Conservation (phyloP, 2,888 invertebrate species). For the Pristionchus japonicus region DNA sequence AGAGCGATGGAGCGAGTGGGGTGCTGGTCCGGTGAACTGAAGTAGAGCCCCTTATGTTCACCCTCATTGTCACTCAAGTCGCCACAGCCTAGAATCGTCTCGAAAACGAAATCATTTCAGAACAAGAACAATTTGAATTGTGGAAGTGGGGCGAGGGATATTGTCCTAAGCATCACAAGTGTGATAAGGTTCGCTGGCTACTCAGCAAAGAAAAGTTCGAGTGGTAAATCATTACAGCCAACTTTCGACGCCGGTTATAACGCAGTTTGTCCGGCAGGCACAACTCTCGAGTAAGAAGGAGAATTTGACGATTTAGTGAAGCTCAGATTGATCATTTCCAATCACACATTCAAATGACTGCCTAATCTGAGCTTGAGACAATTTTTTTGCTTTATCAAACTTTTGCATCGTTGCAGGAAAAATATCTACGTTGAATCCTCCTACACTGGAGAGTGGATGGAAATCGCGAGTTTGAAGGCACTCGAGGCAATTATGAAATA, state of each 20-base stretch:
- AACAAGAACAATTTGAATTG: neutral
- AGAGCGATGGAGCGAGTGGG: too few relatives aligned
- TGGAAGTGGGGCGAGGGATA: neutral
- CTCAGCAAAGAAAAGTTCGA: neutral
- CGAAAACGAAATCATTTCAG: neutral
- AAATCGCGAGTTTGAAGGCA: neutral
- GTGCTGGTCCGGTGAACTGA: too few relatives aligned
- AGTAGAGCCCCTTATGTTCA: too few relatives aligned
- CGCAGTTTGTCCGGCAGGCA: neutral
- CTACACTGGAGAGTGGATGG: neutral
- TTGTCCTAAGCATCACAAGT: neutral
- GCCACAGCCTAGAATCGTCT: neutral
- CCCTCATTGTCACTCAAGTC: neutral
- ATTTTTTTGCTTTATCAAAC: neutral
- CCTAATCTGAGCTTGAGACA: too few relatives aligned
- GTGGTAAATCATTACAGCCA: neutral
- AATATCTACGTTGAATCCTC: neutral
- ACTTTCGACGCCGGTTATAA: neutral
- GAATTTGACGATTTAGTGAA: neutral
- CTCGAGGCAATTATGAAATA: neutral
- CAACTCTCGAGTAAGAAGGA: neutral
- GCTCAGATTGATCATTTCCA: neutral
- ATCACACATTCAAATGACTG: too few relatives aligned
- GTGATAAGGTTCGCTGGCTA: too few relatives aligned
- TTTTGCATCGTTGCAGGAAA: neutral